Base-by-base conservation (phyloP, 2,888 invertebrate species). In the Arenicola marina region DNA sequence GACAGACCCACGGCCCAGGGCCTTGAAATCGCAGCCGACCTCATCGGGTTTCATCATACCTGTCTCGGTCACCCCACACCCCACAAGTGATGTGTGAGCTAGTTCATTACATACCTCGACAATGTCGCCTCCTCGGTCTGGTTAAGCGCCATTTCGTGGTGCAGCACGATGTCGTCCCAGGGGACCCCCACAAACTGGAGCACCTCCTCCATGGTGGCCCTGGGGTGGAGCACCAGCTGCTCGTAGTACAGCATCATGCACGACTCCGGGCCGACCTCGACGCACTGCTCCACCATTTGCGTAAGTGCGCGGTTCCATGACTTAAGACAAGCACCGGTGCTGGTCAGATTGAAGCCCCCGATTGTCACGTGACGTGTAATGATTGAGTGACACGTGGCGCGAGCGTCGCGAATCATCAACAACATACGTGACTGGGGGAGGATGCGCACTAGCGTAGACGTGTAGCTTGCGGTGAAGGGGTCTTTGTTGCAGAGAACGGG, bases 391-490 rank as follows among this genome's bases (percentile, higher is more conserved):
- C 97, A 97, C 29, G 97, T 96, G 67, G 98, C 99, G 69, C 99
- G 89, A 31, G 98, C 98, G 84, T 99, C 99, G 69, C 99, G 90
- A 75, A 98, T 91, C 95, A 98, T 96, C 85, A 98, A 93, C 75
- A 99, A 88, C 86, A 96, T 99, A 86, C 97, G 97, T 63, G 96
- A 92, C 82, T 95, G 94, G 51, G 99, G 98, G 86, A 99, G 99
- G 65, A 99, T 87, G 81, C 93, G 92, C 69, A 92, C 89, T 76
- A 99, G 90, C 84, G 94, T 98, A 59, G 91, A 90, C 79, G 95
- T 95, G 88, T 95, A 95, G 86, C 97, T 97, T 73, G 99, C 88
- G 62, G 96, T 96, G 73, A 99, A 90, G 57, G 99, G 99, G 86
- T 99, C 99, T 86, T 99, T 99, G 87, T 99, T 99, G 87, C 99